Percentiles rank a stretch among this genome's conserved stretches.
Evolutionary conservation across 2,888 invertebrate species (phyloP).

Genomic region (Drosophila affinis): DNA sequence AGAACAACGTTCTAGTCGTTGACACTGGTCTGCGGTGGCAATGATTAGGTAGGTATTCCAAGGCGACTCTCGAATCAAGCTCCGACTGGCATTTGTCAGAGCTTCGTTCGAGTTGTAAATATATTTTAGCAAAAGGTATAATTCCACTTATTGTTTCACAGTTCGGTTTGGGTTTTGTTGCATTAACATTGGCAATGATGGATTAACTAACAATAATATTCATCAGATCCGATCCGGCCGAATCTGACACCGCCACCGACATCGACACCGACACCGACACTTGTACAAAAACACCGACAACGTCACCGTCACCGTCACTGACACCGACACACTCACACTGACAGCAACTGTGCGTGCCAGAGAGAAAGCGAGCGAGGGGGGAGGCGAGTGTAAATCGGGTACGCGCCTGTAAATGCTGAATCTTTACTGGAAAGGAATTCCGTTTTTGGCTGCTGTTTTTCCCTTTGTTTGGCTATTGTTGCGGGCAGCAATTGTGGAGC

Average conservation of each 20-base stretch:
- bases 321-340: background rate
- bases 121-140: slow-evolving; percentile 10
- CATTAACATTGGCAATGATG: slow-evolving; percentile 41
- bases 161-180: background rate
- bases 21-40: slow-evolving; percentile 15
- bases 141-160: slow-evolving; percentile 25
- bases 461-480: slow-evolving; percentile 9
- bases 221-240: slow-evolving; percentile 18
- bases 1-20: slow-evolving; percentile 6
- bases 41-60: slow-evolving; percentile 23
- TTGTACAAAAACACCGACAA: slow-evolving; percentile 38
- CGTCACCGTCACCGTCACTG: background rate
- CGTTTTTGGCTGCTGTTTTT: background rate
- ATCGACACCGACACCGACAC: slow-evolving; percentile 20
- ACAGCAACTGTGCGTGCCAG: background rate
- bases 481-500: slow-evolving; percentile 39
- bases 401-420: slow-evolving; percentile 25
- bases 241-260: slow-evolving; percentile 7
- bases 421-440: slow-evolving; percentile 50
- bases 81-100: background rate
- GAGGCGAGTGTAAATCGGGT: slow-evolving; percentile 28
- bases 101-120: background rate
- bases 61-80: background rate
- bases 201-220: slow-evolving; percentile 19
- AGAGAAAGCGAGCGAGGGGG: slow-evolving; percentile 22